Conservation (phyloP, 2,113 vertebrate species). For the Phrynosoma platyrhinos region DNA sequence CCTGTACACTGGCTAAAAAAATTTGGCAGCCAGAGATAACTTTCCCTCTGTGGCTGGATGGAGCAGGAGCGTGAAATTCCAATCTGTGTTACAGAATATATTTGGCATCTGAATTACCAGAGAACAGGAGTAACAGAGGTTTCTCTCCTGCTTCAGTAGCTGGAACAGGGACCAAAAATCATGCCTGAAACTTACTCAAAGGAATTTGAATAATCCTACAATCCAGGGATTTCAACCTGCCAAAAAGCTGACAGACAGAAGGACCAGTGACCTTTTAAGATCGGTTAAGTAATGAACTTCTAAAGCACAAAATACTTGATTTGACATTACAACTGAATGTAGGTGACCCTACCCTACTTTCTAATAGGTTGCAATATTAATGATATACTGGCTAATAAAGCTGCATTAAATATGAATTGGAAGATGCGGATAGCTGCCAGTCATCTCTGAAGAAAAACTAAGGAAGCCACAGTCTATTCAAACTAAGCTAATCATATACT, state of each 20-base stretch:
- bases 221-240: neutral
- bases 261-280: neutral
- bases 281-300: neutral
- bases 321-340: neutral
- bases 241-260: constrained; percentile 8
- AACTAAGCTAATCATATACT: too few relatives aligned
- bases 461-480: neutral
- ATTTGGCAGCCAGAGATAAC: neutral
- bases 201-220: neutral
- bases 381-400: constrained; percentile 12
- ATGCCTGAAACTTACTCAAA: neutral
- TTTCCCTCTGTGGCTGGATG: neutral
- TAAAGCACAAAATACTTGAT: constrained; percentile 19
- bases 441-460: neutral
- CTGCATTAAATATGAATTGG: neutral
- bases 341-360: constrained; percentile 11
- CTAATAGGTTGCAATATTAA: neutral
- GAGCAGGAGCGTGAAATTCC: neutral
- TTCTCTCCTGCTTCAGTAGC: constrained; percentile 9
- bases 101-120: constrained; percentile 3
- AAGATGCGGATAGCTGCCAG: neutral
- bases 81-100: neutral
- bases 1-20: neutral
- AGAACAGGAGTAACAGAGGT: neutral
- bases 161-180: neutral